Evolutionary conservation across 2,113 vertebrate species (phyloP).

Genomic region (Typhlomys cinereus): DNA sequence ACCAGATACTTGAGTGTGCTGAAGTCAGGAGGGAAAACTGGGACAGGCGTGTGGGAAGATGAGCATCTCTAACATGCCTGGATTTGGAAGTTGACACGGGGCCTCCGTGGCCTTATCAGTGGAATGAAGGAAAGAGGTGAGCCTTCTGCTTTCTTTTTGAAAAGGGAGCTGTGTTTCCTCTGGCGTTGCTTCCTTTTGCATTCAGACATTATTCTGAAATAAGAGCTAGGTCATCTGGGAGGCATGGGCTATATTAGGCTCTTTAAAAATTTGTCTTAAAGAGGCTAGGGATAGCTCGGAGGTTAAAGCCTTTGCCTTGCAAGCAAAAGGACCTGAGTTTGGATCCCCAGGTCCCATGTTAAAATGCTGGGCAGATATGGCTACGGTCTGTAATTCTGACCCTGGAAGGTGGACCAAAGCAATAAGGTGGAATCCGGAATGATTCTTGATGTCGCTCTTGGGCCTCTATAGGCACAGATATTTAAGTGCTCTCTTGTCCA

Average conservation of each 20-base stretch:
- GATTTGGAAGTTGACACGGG: not conserved
- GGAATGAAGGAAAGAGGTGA: not conserved
- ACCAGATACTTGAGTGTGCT: constrained; percentile 17
- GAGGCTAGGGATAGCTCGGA: no score
- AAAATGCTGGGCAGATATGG: no score
- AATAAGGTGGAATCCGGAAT: no score
- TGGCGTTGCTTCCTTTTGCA: not conserved
- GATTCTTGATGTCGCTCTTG: no score
- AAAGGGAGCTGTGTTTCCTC: not conserved
- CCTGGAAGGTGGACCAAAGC: no score
- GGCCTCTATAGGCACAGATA: no score
- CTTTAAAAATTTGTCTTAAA: not conserved
- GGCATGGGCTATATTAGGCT: not conserved
- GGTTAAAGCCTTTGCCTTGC: no score
- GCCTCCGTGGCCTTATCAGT: not conserved
- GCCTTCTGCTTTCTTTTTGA: not conserved
- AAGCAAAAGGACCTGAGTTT: no score
- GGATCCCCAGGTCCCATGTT: no score
- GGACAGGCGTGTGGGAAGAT: not conserved
- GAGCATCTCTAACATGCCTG: not conserved
- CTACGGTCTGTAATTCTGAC: no score
- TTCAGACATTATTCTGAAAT: not conserved
- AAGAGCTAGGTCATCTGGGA: not conserved
- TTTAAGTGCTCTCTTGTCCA: no score
- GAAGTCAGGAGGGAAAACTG: constrained; percentile 30